Evolutionary conservation across 2,888 invertebrate species (phyloP), one percentile per base, ranked within the genome.

Genomic region (Peribatodes rhomboidaria): DNA sequence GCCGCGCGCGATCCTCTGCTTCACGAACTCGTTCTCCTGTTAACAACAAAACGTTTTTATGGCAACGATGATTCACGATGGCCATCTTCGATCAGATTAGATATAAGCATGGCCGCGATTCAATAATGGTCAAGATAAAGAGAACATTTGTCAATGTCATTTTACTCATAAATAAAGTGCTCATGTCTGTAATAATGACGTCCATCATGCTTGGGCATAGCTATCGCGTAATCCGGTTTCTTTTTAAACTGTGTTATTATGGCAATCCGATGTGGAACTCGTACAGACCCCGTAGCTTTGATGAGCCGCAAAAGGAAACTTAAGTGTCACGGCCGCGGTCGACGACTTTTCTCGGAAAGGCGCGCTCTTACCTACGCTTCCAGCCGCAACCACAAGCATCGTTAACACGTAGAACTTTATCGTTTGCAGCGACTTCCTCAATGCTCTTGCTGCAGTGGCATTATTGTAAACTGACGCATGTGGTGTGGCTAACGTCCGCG

Each of bases 11-110:
- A 98, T 95, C 82, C 97, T 95, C 85, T 98, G 97, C 88, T 98
- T 98, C 76, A 98, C 94, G 85, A 98, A 98, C 85, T 98, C 97
- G 86, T 98, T 98, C 90, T 98, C 97, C 88, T 94, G 79, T 37
- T 73, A 80, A 57, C 60, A 67, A 56, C 33, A 67, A 65, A 50
- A 50, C 1, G 13, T 33, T 50, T 16, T 33, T 31, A 7, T 1
- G n/a, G 14, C 14, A 31, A 16, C 0, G 11, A 27, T 27, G 27
- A 4, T 27, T 27, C 27, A 27, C 3, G 27, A 6, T 2, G 6
- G 27, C n/a, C n/a, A n/a, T n/a, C n/a, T n/a, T n/a, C n/a, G n/a
- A n/a, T n/a, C n/a, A n/a, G n/a, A n/a, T n/a, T n/a, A n/a, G n/a
- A n/a, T n/a, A n/a, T n/a, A n/a, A n/a, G n/a, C n/a, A n/a, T n/a